phyloP scores from a whole-genome alignment of 2,888 invertebrate species.

The Macrosoma leucophasiata region DNA sequence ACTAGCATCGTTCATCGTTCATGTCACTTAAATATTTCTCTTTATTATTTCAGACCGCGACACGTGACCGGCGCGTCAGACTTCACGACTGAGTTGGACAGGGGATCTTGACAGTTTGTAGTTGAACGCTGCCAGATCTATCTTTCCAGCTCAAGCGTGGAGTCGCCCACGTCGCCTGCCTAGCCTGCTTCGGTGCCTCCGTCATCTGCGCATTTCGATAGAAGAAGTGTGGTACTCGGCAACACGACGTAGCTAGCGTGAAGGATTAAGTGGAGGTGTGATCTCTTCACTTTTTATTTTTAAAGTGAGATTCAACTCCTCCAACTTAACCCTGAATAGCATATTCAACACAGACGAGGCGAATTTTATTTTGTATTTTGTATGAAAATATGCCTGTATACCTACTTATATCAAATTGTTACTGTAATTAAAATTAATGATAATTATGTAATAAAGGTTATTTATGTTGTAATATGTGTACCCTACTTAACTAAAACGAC shows the following conservation, averaged over 20 bases:
- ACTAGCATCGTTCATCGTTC: conserved; percentile 29
- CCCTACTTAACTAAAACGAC: too few species aligned
- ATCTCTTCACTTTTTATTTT: conserved; percentile 75
- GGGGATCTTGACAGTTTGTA: conserved; percentile 74
- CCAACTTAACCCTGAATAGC: conserved; percentile 74
- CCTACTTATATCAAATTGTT: conserved; percentile 1
- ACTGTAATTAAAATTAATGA: background rate
- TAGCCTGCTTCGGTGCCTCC: background rate
- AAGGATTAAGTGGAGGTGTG: conserved; percentile 76
- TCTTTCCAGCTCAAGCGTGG: conserved; percentile 76
- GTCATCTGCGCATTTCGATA: too few species aligned
- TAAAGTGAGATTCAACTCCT: conserved; percentile 78
- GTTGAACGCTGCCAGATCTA: conserved; percentile 72
- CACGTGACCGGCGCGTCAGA: conserved; percentile 28
- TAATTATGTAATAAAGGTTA: background rate
- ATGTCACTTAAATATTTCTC: conserved; percentile 30
- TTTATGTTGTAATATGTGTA: too few species aligned
- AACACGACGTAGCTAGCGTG: conserved; percentile 35
- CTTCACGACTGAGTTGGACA: conserved; percentile 74
- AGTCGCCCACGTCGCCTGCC: conserved; percentile 34
- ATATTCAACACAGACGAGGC: conserved; percentile 31
- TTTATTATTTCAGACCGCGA: conserved; percentile 43
- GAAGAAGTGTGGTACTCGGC: too few species aligned
- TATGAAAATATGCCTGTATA: background rate
- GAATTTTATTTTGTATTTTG: conserved; percentile 8